Evolutionary conservation across 1,140 invertebrate genomes (phyloP), one percentile per base, ranked within the genome.

Genomic region (Wiebesia pumilae): DNA sequence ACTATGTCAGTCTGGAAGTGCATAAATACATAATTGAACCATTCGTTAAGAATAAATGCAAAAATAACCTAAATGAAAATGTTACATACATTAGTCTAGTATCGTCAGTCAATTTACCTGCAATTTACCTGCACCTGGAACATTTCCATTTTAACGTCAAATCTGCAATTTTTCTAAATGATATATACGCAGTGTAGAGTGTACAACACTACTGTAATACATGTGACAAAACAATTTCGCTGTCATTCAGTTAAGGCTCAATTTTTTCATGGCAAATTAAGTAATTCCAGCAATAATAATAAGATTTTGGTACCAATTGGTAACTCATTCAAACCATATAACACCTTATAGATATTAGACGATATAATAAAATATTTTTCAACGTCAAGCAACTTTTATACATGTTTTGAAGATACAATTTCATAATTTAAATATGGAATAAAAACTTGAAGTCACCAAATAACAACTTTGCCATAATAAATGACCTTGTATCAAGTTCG

Each of bases 1-100:
- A n/a, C 27, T 47, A 21, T 16, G 33, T n/a, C 40, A n/a, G 47
- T 77, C n/a, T 81, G 40, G 27, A 67, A 81, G 65, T 81, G 65
- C 80, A 69, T 38, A 35, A 14, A 38, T 71, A 62, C 24, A 27
- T 24, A 27, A 62, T 2, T 62, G 3, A 24, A 62, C 58, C 58
- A 71, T 71, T 27, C 14, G 40, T 43, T 3, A n/a, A 27, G 38
- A 75, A 21, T 43, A 43, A 75, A 75, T 24, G n/a, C 71, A 24
- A 75, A 43, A 75, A 43, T 75, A 75, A 73, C 71, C 40, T 21
- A 43, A 75, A 43, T n/a, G 3, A 27, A 7, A 16, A 71, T 38
- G 69, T 35, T 24, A 14, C 40, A 71, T 3, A 38, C 24, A 6
- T 38, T 24, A n/a, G 38, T 12, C 12, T 12, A 75, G 21, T 75